Conservation (phyloP, 2,113 vertebrate genomes). For the Orientallactaga bullata region DNA sequence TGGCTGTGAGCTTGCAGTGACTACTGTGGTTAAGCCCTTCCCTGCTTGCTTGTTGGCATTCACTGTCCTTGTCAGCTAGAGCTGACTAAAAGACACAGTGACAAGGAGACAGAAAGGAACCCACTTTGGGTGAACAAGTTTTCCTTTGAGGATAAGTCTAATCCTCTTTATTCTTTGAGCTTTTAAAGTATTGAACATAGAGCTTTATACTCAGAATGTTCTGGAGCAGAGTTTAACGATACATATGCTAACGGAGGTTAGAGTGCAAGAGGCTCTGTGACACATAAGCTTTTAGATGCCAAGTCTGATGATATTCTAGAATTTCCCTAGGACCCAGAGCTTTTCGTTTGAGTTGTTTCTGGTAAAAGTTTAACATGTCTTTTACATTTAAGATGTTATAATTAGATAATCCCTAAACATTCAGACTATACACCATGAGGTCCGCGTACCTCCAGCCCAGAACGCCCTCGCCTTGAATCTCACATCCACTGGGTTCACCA, state of each 20-base stretch:
- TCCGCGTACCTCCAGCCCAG: neutral
- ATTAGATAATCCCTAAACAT: neutral
- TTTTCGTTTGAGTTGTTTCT: slow-evolving; percentile 9
- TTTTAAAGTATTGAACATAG: slow-evolving; percentile 2
- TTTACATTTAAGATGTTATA: slow-evolving; percentile 35
- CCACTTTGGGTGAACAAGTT: neutral
- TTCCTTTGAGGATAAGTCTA: slow-evolving; percentile 26
- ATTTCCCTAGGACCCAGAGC: neutral
- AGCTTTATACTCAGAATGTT: neutral
- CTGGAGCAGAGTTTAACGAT: neutral
- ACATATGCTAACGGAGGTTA: neutral
- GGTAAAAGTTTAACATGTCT: neutral
- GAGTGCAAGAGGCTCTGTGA: neutral
- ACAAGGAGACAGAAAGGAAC: neutral
- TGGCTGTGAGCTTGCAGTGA: neutral
- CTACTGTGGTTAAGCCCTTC: neutral
- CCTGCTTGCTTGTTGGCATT: neutral
- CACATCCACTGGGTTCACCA: neutral
- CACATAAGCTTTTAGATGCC: neutral
- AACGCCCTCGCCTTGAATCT: neutral
- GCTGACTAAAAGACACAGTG: slow-evolving; percentile 1
- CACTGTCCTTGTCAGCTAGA: slow-evolving; percentile 17
- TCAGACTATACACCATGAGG: accelerated
- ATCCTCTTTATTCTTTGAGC: slow-evolving; percentile 47
- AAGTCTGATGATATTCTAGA: neutral